These are phyloP conservation scores for Salvelinus sp. DNA, from an alignment of 2,113 vertebrate genomes.

Conservation along the genomic window DNA sequence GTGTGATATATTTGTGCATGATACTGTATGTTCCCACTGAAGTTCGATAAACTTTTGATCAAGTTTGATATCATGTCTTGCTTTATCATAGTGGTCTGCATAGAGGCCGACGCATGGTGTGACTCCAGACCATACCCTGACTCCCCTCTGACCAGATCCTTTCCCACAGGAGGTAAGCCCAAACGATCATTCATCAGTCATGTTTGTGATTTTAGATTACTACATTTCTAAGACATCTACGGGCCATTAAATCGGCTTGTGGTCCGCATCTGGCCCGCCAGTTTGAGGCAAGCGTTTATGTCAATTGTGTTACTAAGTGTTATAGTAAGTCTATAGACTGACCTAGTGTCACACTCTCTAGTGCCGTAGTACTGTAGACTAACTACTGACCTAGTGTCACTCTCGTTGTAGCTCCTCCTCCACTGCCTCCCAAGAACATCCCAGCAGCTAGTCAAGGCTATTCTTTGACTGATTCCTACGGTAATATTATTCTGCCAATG, in stretches of 20 bases:
- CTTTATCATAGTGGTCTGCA: constrained; percentile 78
- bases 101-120: constrained; percentile 93
- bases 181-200: too few relatives aligned
- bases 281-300: too few relatives aligned
- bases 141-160: constrained; percentile 84
- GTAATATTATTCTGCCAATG: constrained; percentile 31
- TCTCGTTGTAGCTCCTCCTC: constrained; percentile 85
- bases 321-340: too few relatives aligned
- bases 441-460: constrained; percentile 55
- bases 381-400: constrained; percentile 8
- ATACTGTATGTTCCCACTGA: constrained; percentile 15
- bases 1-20: not conserved
- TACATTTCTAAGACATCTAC: too few relatives aligned
- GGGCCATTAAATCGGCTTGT: too few relatives aligned
- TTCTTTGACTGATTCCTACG: constrained; percentile 43
- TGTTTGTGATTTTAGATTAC: too few relatives aligned
- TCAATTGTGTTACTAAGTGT: too few relatives aligned
- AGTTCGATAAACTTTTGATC: constrained; percentile 43
- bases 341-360: too few relatives aligned
- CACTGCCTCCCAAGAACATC: constrained; percentile 91
- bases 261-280: too few relatives aligned
- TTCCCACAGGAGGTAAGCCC: constrained; percentile 94
- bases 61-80: constrained; percentile 43
- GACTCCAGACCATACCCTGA: constrained; percentile 78
- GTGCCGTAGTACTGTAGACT: not conserved